phyloP scores from a whole-genome alignment of 2,888 invertebrate genomes.

The Xestia sexstrigata region DNA sequence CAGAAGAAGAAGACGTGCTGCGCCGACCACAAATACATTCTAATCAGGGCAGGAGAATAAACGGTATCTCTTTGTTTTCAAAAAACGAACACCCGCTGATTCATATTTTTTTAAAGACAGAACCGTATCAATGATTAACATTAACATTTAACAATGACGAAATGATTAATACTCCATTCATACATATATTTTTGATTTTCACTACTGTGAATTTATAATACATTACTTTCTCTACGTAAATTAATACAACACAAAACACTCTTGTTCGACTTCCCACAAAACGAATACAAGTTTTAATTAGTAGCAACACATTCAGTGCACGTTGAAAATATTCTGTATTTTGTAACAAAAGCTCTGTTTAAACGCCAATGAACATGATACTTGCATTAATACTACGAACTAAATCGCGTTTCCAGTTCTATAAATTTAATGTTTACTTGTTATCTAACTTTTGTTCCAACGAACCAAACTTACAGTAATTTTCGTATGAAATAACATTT shows the following conservation, averaged over 20 bases:
- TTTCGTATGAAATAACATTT: constrained; percentile 30
- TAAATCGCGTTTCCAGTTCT: constrained; percentile 14
- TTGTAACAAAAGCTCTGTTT: constrained; percentile 18
- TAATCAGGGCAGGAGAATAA: too few relatives aligned
- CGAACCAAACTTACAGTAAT: constrained; percentile 7
- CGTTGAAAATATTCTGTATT: constrained; percentile 4
- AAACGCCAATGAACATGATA: constrained; percentile 19
- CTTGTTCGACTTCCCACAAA: neutral
- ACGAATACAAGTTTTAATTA: constrained; percentile 21
- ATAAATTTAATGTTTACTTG: constrained; percentile 25
- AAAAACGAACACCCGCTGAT: neutral
- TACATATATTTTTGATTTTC: neutral
- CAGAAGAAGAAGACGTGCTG: too few relatives aligned
- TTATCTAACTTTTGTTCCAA: constrained; percentile 25
- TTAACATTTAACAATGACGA: too few relatives aligned
- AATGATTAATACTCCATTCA: neutral
- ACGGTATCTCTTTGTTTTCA: constrained; percentile 8
- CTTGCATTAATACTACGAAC: constrained; percentile 3
- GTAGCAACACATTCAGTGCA: constrained; percentile 1
- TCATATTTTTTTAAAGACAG: too few relatives aligned
- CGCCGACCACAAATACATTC: too few relatives aligned
- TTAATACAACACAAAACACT: neutral
- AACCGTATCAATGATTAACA: neutral
- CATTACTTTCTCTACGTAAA: too few relatives aligned
- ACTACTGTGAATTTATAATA: too few relatives aligned